Conservation (phyloP, 2,797 vertebrate genomes). For the Galago senegalensis region DNA sequence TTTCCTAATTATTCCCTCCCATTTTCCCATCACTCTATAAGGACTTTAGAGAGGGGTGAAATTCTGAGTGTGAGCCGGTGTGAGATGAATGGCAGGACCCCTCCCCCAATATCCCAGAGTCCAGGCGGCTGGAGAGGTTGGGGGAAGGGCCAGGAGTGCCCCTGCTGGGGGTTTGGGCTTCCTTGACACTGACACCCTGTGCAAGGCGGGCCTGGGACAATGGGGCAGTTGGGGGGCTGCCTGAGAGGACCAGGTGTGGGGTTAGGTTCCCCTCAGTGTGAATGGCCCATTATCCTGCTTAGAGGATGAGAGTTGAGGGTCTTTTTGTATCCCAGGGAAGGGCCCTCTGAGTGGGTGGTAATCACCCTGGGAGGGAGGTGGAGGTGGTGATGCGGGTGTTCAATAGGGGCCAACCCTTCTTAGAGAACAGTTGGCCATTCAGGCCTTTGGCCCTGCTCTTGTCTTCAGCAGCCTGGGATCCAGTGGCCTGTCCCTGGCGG, state of each 20-base stretch:
- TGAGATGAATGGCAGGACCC: slow-evolving; percentile 70
- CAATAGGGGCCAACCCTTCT: slow-evolving; percentile 51
- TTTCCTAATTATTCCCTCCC: slow-evolving; percentile 89
- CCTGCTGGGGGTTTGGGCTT: slow-evolving; percentile 82
- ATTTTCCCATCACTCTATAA: slow-evolving; percentile 88
- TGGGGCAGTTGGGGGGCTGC: slow-evolving; percentile 66
- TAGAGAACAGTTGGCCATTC: slow-evolving; percentile 72
- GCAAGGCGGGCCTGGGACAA: slow-evolving; percentile 66
- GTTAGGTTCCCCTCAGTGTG: slow-evolving; percentile 71
- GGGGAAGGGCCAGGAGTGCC: slow-evolving; percentile 82
- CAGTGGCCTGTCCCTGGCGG: not conserved
- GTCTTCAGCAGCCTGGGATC: slow-evolving; percentile 28
- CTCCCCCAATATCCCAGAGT: slow-evolving; percentile 57
- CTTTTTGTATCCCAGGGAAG: slow-evolving; percentile 74
- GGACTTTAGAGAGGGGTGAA: slow-evolving; percentile 86
- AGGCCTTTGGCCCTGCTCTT: slow-evolving; percentile 31
- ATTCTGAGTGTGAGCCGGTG: slow-evolving; percentile 56
- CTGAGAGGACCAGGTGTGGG: slow-evolving; percentile 84
- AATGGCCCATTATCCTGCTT: slow-evolving; percentile 77
- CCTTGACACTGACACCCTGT: slow-evolving; percentile 82
- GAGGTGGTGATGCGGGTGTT: slow-evolving; percentile 60
- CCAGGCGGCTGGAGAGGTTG: slow-evolving; percentile 42
- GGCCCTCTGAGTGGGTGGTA: slow-evolving; percentile 73
- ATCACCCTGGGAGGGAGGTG: slow-evolving; percentile 77
- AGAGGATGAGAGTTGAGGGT: slow-evolving; percentile 69